Base-by-base conservation (phyloP, 2,797 vertebrate species). In the Cossypha caffra region DNA sequence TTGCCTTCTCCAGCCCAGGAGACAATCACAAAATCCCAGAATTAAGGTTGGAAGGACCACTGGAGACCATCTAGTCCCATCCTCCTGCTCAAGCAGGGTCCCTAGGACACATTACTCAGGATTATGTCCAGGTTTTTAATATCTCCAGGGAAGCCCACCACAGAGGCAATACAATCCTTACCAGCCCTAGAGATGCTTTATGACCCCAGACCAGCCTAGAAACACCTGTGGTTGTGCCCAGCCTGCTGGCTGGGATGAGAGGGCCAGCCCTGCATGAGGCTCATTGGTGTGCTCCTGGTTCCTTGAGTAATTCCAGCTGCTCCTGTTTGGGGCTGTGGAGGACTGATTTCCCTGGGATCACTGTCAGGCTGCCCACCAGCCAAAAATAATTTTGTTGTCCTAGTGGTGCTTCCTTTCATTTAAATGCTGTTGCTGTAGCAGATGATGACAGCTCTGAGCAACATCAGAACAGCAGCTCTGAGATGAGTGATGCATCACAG, bases 211-310 rank as follows among this genome's bases (percentile, higher is more conserved):
- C 25, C 26, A 68, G 10, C 16, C 31, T 75, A n/a, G 58, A 72
- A 75, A 42, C 12, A 21, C 1, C 0, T 12, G 17, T 45, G 28
- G 15, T 37, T 9, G 9, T 29, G 33, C 31, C 66, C 54, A 90
- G 2, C 20, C 55, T 69, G 10, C 16, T 50, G 26, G 16, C 1
- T 33, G n/a, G 59, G 21, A 59, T 23, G 25, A 38, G 38, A 51
- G 10, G 14, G 12, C 7, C 43, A 42, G 21, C 23, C 1, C 9
- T 51, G 5, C 0, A 0, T 6, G 23, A 47, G 23, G 16, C 5
- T 81, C 59, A 20, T 5, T 45, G 59, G 43, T 0, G 0, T 48
- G 11, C 21, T 42, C 16, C 10, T 7, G 4, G 10, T 10, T 7
- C 14, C 59, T 45, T 1, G 1, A 69, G 25, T 11, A 63, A 5